Percentiles rank a stretch among this genome's conserved stretches.
phyloP scores from a whole-genome alignment of 1,140 invertebrate genomes.

The Leptinotarsa lineolata region DNA sequence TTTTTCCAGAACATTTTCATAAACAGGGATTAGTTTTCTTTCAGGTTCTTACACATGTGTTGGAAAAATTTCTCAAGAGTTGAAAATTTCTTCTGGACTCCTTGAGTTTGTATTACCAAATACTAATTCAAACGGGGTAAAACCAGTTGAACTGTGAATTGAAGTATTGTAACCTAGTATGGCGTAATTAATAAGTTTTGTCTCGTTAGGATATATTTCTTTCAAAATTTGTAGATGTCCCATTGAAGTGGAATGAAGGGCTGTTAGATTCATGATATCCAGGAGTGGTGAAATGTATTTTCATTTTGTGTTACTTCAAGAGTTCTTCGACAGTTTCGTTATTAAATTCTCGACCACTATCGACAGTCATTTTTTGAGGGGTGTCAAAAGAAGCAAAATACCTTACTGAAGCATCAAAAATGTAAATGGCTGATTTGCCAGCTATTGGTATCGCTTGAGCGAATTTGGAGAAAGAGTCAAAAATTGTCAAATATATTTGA shows the following conservation, averaged over 20 bases:
- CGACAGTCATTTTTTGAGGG: conserved; percentile 18
- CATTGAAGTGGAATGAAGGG: conserved; percentile 33
- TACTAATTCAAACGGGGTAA: conserved; percentile 35
- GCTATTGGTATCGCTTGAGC: background rate
- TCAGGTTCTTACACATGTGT: background rate
- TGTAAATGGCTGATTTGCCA: background rate
- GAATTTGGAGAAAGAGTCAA: conserved; percentile 13
- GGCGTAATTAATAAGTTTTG: conserved; percentile 31
- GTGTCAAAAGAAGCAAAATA: conserved; percentile 18
- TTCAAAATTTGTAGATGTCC: conserved; percentile 28
- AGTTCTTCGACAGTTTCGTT: conserved; percentile 30
- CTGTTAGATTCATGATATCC: conserved; percentile 28
- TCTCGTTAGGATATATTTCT: conserved; percentile 8
- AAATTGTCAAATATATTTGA: background rate
- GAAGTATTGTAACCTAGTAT: conserved; percentile 37
- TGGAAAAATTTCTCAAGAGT: background rate
- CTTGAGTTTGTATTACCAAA: conserved; percentile 32
- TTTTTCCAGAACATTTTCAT: background rate
- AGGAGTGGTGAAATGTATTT: conserved; percentile 29
- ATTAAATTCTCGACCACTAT: conserved; percentile 33
- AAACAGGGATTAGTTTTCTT: background rate
- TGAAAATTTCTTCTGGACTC: conserved; percentile 13
- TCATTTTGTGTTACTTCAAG: conserved; percentile 31
- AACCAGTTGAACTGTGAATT: conserved; percentile 33
- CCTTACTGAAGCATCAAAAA: background rate